Conservation (phyloP, 2,888 invertebrate genomes). For the Acanthopleura granulata region DNA sequence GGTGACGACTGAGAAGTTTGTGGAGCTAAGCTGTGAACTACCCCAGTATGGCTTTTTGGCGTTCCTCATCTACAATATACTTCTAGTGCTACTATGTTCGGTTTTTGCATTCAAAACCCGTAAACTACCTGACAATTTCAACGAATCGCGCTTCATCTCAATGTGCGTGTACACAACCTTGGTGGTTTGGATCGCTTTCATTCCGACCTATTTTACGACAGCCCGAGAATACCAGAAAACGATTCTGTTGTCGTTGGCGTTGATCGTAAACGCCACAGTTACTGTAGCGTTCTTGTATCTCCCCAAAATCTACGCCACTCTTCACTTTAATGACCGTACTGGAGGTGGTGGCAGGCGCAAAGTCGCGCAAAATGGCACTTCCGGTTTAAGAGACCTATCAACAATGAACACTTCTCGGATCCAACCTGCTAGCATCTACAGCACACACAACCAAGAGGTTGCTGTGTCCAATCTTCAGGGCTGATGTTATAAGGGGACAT, state of each 20-base stretch:
- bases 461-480: too few species aligned
- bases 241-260: conserved; percentile 34
- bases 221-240: conserved; percentile 32
- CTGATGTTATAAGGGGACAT: too few species aligned
- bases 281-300: conserved; percentile 39
- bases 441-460: too few species aligned
- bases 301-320: conserved; percentile 42
- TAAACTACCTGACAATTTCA: conserved; percentile 47
- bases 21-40: conserved; percentile 49
- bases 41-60: conserved; percentile 40
- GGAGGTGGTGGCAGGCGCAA: background rate
- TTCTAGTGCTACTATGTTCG: conserved; percentile 41
- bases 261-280: conserved; percentile 40
- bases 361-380: too few species aligned
- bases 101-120: conserved; percentile 47
- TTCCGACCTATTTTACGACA: conserved; percentile 53
- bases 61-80: conserved; percentile 47
- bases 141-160: conserved; percentile 50
- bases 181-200: conserved; percentile 54
- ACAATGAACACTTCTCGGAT: too few species aligned
- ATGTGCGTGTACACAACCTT: conserved; percentile 58
- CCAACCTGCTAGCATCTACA: too few species aligned
- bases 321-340: conserved; percentile 23
- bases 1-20: conserved; percentile 34
- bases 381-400: too few species aligned